Base-by-base conservation (phyloP, 1,140 invertebrate genomes). In the Chelonus insularis region DNA sequence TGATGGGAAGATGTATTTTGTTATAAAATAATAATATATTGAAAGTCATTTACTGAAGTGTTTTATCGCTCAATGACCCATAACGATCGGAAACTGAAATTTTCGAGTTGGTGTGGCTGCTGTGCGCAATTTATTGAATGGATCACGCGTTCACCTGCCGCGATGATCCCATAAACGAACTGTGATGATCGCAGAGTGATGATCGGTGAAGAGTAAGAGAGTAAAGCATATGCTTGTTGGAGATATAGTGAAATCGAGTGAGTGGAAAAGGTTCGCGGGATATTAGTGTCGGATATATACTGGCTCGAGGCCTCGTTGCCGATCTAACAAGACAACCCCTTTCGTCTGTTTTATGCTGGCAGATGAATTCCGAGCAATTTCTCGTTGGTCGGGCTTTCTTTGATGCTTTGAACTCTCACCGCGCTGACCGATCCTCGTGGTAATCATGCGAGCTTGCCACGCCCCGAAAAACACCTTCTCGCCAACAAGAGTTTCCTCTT, bases 361-460 rank as follows among this genome's bases (percentile, higher is more conserved):
- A 71, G 71, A 79, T 78, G 76, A 78, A 77, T 78, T 74, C 75
- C 75, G 73, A 78, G 75, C 75, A 80, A 80, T 78, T 79, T 80
- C 76, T 78, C 75, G 78, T 72, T 73, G 72, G 77, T 78, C 76
- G 76, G 32, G 58, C 47, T 73, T 69, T 70, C 76, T 80, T 80
- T 80, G 78, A 79, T 78, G 76, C 78, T 79, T 80, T 80, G 77
- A 79, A 80, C 78, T 79, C 75, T 80, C 77, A 79, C 78, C 78
- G 78, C 71, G 70, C 78, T 80, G 76, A 80, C 78, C 77, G 78
- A 78, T 77, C 74, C 77, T 73, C 71, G 75, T 72, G 77, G 78
- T 80, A 80, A 80, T 80, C 78, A 79, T 71, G 72, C 73, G 74
- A 72, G 65, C 72, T 73, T 51, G 77, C 78, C 77, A 79, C 78